A percentile compares a stretch with the other conserved stretches of the same genome.
Conservation (phyloP, 2,797 vertebrate genomes). For the Dromococcyx pavoninus region DNA sequence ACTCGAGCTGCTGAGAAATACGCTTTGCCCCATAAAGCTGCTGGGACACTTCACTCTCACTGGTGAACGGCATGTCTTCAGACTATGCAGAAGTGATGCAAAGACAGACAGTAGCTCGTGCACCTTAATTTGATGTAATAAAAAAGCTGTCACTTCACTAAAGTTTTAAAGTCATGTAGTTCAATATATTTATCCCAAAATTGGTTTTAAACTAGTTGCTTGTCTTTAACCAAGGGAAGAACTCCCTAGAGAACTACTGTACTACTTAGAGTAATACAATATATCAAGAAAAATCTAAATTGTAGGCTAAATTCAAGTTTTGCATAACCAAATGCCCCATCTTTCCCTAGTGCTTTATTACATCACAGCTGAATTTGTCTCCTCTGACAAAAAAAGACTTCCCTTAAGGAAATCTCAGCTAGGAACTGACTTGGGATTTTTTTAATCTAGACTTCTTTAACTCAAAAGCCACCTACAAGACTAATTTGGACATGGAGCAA, state of each 20-base stretch:
- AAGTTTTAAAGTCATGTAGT: neutral
- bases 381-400: neutral
- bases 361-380: neutral
- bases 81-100: conserved; percentile 56
- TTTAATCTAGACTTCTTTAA: neutral
- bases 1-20: conserved; percentile 39
- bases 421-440: neutral
- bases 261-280: neutral
- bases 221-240: neutral
- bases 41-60: conserved; percentile 36
- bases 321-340: neutral
- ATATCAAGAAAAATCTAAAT: neutral
- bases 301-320: neutral
- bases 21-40: conserved; percentile 41
- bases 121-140: conserved; percentile 47
- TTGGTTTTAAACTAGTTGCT: neutral
- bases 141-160: neutral
- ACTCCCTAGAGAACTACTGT: neutral
- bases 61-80: conserved; percentile 45
- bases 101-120: conserved; percentile 47
- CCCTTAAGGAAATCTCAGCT: neutral
- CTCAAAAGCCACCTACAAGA: neutral
- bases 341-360: neutral
- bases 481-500: neutral
- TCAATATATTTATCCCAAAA: neutral